phyloP scores from a whole-genome alignment of 2,797 vertebrate genomes.

The Hypotaenidia okinawae region DNA sequence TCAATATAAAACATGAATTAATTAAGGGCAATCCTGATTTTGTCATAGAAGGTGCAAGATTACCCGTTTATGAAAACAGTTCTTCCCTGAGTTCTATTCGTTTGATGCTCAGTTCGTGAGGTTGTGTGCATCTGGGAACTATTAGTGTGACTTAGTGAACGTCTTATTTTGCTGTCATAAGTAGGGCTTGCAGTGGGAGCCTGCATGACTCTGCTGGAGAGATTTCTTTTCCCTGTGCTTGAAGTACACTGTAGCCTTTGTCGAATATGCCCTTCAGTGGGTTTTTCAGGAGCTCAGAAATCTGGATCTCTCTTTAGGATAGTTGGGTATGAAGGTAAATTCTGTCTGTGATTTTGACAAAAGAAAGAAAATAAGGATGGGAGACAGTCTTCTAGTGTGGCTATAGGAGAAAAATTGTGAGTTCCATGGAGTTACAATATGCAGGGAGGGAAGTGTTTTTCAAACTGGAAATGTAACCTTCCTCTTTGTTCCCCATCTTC shows the following conservation, averaged over 20 bases:
- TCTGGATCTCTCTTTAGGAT: background rate
- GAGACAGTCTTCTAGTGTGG: background rate
- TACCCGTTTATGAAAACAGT: background rate
- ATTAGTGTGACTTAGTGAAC: background rate
- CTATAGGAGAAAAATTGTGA: background rate
- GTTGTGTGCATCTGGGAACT: background rate
- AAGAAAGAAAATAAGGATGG: background rate
- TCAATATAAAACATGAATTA: background rate
- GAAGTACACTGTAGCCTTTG: background rate
- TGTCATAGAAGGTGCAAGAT: background rate
- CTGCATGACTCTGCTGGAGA: background rate
- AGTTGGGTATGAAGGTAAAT: background rate
- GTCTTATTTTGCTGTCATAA: background rate
- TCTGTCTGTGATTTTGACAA: background rate
- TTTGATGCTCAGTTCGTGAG: background rate
- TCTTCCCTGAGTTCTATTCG: background rate
- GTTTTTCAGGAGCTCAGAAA: background rate
- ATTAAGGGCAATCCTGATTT: background rate
- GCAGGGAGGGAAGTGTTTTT: background rate
- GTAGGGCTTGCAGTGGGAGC: background rate
- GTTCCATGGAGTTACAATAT: background rate
- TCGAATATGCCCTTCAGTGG: fast-evolving
- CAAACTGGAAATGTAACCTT: background rate
- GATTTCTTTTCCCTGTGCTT: background rate
- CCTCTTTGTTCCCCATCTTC: background rate